A percentile compares a stretch with the other conserved stretches of the same genome.
Evolutionary conservation across 2,113 vertebrate species (phyloP).

Genomic region (Zeus faber): DNA sequence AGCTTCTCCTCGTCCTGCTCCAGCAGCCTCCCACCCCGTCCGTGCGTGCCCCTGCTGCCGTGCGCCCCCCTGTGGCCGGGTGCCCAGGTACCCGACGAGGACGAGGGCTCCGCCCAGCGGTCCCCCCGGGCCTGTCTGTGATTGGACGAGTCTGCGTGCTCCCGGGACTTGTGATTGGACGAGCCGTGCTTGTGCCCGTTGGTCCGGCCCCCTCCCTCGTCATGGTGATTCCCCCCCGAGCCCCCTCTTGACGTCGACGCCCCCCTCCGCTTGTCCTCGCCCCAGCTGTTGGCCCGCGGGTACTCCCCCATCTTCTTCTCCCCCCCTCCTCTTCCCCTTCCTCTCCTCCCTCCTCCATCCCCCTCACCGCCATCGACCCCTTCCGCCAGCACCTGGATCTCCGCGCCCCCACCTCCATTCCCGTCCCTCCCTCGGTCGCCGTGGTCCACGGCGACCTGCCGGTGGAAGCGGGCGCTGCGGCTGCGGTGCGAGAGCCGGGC

Average conservation of each 20-base stretch:
- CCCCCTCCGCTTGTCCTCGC: conserved; percentile 78
- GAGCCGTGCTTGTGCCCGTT: conserved; percentile 82
- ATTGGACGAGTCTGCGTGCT: conserved; percentile 64
- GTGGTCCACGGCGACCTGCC: conserved; percentile 88
- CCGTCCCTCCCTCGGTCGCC: conserved; percentile 75
- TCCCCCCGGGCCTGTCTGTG: conserved; percentile 73
- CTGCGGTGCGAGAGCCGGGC: conserved; percentile 75
- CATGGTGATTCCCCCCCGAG: conserved; percentile 63
- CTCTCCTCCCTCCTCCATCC: conserved; percentile 28
- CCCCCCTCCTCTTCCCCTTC: background rate
- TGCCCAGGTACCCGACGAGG: conserved; percentile 84
- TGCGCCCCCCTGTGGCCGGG: conserved; percentile 77
- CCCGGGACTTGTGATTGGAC: conserved; percentile 83
- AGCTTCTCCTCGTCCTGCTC: conserved; percentile 94
- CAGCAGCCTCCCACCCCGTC: conserved; percentile 72
- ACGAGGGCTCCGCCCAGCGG: conserved; percentile 82
- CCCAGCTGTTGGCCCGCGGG: conserved; percentile 80
- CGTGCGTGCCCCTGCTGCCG: conserved; percentile 74
- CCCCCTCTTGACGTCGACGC: conserved; percentile 42
- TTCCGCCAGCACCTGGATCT: conserved; percentile 78
- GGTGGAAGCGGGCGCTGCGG: conserved; percentile 87
- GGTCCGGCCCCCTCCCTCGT: conserved; percentile 64
- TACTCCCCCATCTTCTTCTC: conserved; percentile 53
- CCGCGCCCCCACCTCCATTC: conserved; percentile 40
- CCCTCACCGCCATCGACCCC: conserved; percentile 46